Evolutionary conservation across 2,888 invertebrate genomes (phyloP), one percentile per base, ranked within the genome.

Genomic region (Drosophila mayaguana): DNA sequence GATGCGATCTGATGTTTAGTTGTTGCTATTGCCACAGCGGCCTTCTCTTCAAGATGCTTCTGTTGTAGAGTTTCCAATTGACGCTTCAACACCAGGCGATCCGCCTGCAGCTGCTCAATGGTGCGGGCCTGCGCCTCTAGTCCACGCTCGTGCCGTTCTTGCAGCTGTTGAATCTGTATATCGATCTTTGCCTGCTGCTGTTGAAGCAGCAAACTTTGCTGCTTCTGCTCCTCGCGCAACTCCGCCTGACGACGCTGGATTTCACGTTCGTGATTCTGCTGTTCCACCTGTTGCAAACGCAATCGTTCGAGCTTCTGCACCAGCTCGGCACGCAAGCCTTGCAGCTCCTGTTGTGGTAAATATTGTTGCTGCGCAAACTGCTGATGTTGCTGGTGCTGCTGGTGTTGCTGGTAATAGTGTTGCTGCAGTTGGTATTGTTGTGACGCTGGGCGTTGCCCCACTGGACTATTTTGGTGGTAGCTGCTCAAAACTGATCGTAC

Each of bases 221-320:
- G 40, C 42, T 48, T 42, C 42, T 71, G 63, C 28, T 73, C 56
- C 12, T 56, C 48, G 0, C 22, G 59, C 61, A 68, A 20, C 43
- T 55, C 40, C 0, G 12, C 11, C n/a, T 71, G 61, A 25, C 54
- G 43, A 50, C 62, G 61, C 60, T 78, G 16, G 8, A 65, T 59
- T 25, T 57, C 46, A 20, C 25, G 62, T 32, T 73, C 68, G 34
- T 46, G 20, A 1, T 5, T 20, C 40, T 12, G 11, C 16, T 56
- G 63, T 8, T 50, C 5, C 16, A 60, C 16, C 36, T 68, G 69
- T 12, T 72, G 22, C 18, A 9, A n/a, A n/a, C 46, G 55, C 53
- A 71, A 12, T 2, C 6, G 14, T 0, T 14, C 11, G 0, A 65
- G 1, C 8, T 87, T 64, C 82, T 85, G 50, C 79, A 83, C 79